Conservation (phyloP, 2,113 vertebrate genomes). For the Mirounga angustirostris region DNA sequence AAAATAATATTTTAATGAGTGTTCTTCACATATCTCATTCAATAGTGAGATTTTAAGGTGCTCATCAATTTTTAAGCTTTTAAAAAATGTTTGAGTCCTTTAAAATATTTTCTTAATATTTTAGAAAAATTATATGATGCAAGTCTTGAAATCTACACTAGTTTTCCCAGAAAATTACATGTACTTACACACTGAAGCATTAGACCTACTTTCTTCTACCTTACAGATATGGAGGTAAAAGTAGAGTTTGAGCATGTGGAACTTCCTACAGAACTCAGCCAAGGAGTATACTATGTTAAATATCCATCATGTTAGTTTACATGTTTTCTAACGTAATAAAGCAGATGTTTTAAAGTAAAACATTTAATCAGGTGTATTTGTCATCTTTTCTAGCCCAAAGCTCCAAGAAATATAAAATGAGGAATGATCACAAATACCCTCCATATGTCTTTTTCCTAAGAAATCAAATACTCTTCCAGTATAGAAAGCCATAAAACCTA, state of each 20-base stretch:
- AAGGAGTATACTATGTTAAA: neutral
- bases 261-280: neutral
- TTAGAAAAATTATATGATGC: neutral
- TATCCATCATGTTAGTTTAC: neutral
- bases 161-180: neutral
- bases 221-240: neutral
- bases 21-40: neutral
- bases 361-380: neutral
- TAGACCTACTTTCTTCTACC: neutral
- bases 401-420: neutral
- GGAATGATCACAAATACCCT: neutral
- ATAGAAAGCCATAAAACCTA: neutral
- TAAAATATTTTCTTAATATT: neutral
- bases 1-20: neutral
- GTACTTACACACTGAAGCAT: neutral
- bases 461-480: neutral
- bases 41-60: neutral
- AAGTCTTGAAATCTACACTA: neutral
- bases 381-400: neutral
- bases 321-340: neutral
- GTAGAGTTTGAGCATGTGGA: neutral
- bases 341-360: neutral
- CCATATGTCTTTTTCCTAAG: neutral
- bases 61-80: neutral
- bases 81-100: neutral